Conservation (phyloP, 2,113 vertebrate genomes). For the Pollachius pollachius region DNA sequence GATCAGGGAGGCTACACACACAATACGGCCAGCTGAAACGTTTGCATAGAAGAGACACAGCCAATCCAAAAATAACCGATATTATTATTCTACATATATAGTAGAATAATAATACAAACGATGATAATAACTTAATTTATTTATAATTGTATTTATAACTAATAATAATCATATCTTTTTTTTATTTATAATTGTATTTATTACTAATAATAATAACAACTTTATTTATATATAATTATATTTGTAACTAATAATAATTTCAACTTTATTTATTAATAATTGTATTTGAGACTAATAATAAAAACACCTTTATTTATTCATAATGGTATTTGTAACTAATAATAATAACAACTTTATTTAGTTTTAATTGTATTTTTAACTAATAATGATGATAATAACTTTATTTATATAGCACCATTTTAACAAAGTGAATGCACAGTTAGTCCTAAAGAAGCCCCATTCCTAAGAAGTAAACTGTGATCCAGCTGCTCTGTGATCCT, state of each 20-base stretch:
- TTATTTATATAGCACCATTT: too few species aligned
- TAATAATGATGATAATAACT: too few species aligned
- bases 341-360: background rate
- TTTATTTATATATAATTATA: background rate
- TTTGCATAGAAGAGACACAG: too few species aligned
- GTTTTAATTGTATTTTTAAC: background rate
- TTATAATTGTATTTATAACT: background rate
- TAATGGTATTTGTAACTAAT: background rate
- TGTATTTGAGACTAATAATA: background rate
- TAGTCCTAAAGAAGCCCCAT: too few species aligned
- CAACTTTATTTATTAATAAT: background rate
- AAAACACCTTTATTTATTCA: background rate
- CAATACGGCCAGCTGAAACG: too few species aligned
- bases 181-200: background rate
- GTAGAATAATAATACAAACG: too few species aligned
- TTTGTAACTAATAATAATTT: background rate
- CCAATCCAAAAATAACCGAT: too few species aligned
- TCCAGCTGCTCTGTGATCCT: too few species aligned
- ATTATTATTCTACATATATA: too few species aligned
- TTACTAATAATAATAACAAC: background rate
- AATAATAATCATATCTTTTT: background rate
- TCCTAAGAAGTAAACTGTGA: too few species aligned
- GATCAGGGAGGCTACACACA: too few species aligned
- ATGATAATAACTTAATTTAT: background rate
- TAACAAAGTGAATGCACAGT: too few species aligned